Evolutionary conservation across 1,140 invertebrate species (phyloP).

Genomic region (Bacillus rossius): DNA sequence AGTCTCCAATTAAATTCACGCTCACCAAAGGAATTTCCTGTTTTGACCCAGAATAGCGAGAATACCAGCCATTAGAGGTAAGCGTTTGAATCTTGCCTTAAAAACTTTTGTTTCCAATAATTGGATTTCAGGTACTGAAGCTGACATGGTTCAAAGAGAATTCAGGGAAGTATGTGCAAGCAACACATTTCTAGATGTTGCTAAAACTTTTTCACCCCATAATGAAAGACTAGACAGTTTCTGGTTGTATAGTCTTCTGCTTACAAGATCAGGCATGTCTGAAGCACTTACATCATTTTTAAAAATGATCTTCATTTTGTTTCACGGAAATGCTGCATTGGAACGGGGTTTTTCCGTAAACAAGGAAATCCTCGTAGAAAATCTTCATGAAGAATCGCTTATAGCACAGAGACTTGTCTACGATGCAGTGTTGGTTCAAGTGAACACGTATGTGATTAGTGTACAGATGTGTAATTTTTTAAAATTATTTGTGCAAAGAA

Average conservation of each 20-base stretch:
- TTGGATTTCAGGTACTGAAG: constrained; percentile 6
- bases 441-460: too few species aligned
- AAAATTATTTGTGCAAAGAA: too few species aligned
- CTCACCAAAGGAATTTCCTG: constrained; percentile 12
- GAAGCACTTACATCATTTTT: too few species aligned
- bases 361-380: too few species aligned
- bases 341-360: too few species aligned
- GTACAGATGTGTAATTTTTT: too few species aligned
- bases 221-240: constrained; percentile 8
- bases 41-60: constrained; percentile 11
- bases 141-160: constrained; percentile 12
- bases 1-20: constrained; percentile 4
- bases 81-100: constrained; percentile 5
- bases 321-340: too few species aligned
- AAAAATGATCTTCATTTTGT: too few species aligned
- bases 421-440: too few species aligned
- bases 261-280: too few species aligned
- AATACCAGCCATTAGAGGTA: background rate
- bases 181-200: constrained; percentile 6
- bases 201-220: constrained; percentile 4
- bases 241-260: background rate
- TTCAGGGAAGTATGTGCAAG: constrained; percentile 6
- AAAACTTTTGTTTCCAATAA: constrained; percentile 1
- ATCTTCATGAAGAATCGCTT: too few species aligned
- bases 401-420: too few species aligned